These are phyloP conservation scores for Tinea pellionella DNA, from an alignment of 2,888 invertebrate genomes.

Conservation along the genomic window DNA sequence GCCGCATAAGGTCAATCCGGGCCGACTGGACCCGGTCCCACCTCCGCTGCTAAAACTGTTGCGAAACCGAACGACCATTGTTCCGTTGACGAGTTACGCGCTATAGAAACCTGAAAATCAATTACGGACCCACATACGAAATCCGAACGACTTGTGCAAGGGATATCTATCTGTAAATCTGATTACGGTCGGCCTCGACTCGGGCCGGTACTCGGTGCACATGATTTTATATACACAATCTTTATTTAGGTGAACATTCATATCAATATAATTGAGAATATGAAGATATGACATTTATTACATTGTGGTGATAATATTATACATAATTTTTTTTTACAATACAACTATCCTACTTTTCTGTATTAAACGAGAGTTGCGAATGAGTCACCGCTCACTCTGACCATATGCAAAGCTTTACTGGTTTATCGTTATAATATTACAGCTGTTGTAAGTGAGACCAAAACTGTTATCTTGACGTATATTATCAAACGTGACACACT, in stretches of 20 bases:
- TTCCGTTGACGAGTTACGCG: conserved; percentile 29
- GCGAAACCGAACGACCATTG: conserved; percentile 44
- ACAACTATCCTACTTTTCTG: neutral
- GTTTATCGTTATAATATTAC: neutral
- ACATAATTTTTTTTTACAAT: neutral
- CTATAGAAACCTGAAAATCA: conserved; percentile 37
- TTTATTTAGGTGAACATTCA: neutral
- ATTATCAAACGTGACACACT: neutral
- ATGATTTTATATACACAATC: neutral
- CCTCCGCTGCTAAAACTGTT: conserved; percentile 30
- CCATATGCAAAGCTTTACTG: neutral
- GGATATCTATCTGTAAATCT: conserved; percentile 34
- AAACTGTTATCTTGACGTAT: neutral
- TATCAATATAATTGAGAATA: neutral
- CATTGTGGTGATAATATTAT: neutral
- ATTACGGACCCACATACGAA: conserved; percentile 46
- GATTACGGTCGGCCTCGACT: conserved; percentile 22
- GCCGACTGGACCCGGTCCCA: conserved; percentile 13
- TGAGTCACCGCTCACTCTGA: neutral
- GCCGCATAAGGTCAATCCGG: conserved; percentile 61
- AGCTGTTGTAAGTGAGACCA: neutral
- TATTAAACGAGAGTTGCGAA: neutral
- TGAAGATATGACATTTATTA: neutral
- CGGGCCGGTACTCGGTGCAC: neutral
- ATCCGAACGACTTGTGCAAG: conserved; percentile 37